Percentiles rank a stretch among this genome's conserved stretches.
phyloP scores from a whole-genome alignment of 2,888 invertebrate genomes.

The Hoplodrina blanda region DNA sequence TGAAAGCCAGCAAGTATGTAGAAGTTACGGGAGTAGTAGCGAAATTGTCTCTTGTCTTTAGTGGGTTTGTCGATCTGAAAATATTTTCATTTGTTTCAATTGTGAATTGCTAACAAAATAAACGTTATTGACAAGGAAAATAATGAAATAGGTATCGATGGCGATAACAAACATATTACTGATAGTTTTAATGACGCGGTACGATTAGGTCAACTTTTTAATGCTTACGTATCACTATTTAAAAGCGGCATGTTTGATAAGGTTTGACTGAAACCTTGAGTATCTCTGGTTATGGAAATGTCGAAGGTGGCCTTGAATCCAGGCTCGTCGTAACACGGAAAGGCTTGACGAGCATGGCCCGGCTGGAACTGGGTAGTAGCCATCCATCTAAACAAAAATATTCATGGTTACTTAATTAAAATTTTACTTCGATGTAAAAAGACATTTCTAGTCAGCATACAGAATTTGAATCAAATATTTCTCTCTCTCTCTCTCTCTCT shows the following conservation, averaged over 20 bases:
- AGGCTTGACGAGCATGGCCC: slow-evolving; percentile 94
- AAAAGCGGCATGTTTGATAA: slow-evolving; percentile 93
- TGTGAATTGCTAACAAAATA: background rate
- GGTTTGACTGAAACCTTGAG: slow-evolving; percentile 82
- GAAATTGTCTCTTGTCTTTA: slow-evolving; percentile 83
- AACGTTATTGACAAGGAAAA: background rate
- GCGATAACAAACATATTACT: background rate
- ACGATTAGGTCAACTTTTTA: background rate
- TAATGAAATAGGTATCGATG: too few relatives aligned
- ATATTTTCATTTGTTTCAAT: background rate
- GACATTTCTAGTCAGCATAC: too few relatives aligned
- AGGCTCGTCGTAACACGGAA: slow-evolving; percentile 97
- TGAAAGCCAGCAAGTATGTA: slow-evolving; percentile 96
- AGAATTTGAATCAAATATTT: too few relatives aligned
- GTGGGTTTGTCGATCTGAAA: slow-evolving; percentile 59
- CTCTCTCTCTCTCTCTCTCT: too few relatives aligned
- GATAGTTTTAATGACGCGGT: background rate
- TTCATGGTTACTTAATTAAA: too few relatives aligned
- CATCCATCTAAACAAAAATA: slow-evolving; percentile 91
- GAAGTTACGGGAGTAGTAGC: slow-evolving; percentile 92
- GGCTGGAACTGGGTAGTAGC: slow-evolving; percentile 95
- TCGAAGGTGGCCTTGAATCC: slow-evolving; percentile 94
- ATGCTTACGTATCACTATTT: slow-evolving; percentile 67
- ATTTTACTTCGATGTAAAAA: too few relatives aligned
- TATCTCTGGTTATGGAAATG: slow-evolving; percentile 92